Base-by-base conservation (phyloP, 1,140 invertebrate genomes). In the Mesaphorura yosii region DNA sequence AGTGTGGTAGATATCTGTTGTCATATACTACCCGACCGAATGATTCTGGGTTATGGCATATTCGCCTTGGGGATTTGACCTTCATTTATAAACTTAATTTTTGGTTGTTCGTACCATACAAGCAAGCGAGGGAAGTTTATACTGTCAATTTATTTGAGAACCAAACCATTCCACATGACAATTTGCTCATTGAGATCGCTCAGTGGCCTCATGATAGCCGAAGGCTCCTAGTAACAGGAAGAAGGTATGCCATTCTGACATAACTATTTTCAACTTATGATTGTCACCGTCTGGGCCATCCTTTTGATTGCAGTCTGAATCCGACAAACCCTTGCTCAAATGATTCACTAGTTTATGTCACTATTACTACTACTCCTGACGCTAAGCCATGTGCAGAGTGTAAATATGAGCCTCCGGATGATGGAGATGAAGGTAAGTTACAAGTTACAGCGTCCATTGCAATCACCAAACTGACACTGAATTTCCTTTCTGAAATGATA, bases 1-100 rank as follows among this genome's bases (percentile, higher is more conserved):
- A 88, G 64, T 92, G 88, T 72, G 89, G 89, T 7, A 84, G 89
- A 68, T 93, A 87, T 75, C 76, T 94, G 51, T 69, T 95, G 48
- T 91, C 88, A 48, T 93, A 92, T 67, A 84, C 83, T 47, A 25
- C 49, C 57, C 34, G 64, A 51, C 49, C 57, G 3, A 47, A 51
- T 56, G 50, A 60, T 54, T 40, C 53, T 55, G 39, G 63, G 26
- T 23, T 48, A 52, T 26, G 39, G 38, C 17, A 47, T 25, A 34
- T 26, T 51, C 48, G n/a, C n/a, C 31, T 10, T 10, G 48, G 29
- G 6, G 51, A 57, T 6, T 41, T 48, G 37, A 46, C 51, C 19
- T 54, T 53, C 51, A 45, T 51, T 20, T 84, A 83, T 63, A 71
- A 75, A 45, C 68, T 84, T 48, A 80, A 84, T 63, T 83, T 80